Evolutionary conservation across 2,113 vertebrate species (phyloP).

Genomic region (Crotophaga sulcirostris): DNA sequence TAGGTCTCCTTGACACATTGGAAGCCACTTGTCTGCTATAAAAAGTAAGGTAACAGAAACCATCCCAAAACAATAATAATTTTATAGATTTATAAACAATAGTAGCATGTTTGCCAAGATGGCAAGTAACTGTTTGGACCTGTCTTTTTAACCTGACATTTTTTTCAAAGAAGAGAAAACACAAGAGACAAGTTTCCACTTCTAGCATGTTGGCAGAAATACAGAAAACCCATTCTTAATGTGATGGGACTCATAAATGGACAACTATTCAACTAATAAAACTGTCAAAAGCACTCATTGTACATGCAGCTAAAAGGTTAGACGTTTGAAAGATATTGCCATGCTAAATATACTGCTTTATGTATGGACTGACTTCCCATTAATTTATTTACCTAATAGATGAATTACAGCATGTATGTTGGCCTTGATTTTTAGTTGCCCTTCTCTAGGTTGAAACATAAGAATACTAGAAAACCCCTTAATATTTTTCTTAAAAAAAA

Average conservation of each 20-base stretch:
- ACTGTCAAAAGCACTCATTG: not conserved
- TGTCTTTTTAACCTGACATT: not conserved
- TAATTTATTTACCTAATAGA: not conserved
- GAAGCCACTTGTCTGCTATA: constrained; percentile 7
- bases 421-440: not conserved
- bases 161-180: not conserved
- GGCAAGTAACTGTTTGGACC: not conserved
- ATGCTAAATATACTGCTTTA: not conserved
- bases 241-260: constrained; percentile 4
- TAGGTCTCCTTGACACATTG: not conserved
- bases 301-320: not conserved
- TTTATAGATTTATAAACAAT: not conserved
- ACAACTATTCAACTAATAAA: not conserved
- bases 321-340: not conserved
- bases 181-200: not conserved
- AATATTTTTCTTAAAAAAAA: not conserved
- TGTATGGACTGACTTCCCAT: not conserved
- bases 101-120: not conserved
- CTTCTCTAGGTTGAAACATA: not conserved
- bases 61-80: not conserved
- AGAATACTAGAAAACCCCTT: not conserved
- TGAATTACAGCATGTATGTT: not conserved
- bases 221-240: not conserved
- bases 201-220: not conserved
- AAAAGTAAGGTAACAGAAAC: constrained; percentile 11